phyloP scores from a whole-genome alignment of 2,888 invertebrate species.

The Tetrapedia diversipes region DNA sequence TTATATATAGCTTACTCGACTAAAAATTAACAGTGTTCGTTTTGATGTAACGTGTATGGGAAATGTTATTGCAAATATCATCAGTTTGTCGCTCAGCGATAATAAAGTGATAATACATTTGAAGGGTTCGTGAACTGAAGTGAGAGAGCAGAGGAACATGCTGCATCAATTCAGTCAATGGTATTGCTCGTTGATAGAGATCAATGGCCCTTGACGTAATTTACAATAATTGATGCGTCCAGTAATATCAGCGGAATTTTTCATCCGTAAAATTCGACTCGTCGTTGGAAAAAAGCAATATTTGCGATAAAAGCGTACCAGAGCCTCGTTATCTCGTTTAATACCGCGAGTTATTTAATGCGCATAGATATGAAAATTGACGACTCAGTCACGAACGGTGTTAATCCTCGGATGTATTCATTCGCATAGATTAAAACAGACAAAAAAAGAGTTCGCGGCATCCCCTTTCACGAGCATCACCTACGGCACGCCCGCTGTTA shows the following conservation, averaged over 20 bases:
- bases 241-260: background rate
- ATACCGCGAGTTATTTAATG: background rate
- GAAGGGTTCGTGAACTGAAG: background rate
- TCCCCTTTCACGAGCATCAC: background rate
- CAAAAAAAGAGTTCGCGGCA: background rate
- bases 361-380: background rate
- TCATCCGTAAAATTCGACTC: background rate
- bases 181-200: background rate
- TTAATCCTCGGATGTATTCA: slow-evolving; percentile 28
- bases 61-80: background rate
- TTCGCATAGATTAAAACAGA: slow-evolving; percentile 51
- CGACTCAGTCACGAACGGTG: background rate
- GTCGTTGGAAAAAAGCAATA: no score
- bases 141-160: background rate
- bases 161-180: background rate
- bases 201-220: background rate
- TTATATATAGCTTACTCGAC: no score
- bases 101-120: background rate
- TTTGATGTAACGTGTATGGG: background rate
- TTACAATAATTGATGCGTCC: background rate
- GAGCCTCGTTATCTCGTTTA: no score
- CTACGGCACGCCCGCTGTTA: slow-evolving; percentile 27
- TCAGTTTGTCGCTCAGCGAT: background rate
- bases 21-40: slow-evolving; percentile 5
- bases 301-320: background rate